These are phyloP conservation scores for Psylliodes chrysocephalus DNA, from an alignment of 2,888 invertebrate genomes.

Conservation along the genomic window DNA sequence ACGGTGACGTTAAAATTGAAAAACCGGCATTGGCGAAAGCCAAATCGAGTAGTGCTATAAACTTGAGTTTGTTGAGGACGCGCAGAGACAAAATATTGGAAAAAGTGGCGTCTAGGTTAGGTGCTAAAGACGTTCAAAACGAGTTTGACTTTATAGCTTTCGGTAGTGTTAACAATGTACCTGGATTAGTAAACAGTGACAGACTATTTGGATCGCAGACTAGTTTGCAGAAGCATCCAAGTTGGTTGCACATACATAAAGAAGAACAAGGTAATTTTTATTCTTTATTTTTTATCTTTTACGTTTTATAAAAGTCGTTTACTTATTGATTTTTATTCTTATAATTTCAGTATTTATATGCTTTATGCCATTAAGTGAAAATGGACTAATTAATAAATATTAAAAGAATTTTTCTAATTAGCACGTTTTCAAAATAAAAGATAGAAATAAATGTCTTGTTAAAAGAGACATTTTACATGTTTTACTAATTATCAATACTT, in stretches of 20 bases:
- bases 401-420: too few relatives aligned
- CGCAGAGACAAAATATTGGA: conserved; percentile 59
- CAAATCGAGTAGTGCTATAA: conserved; percentile 64
- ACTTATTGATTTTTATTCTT: too few relatives aligned
- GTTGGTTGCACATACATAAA: conserved; percentile 49
- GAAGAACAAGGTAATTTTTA: conserved; percentile 35
- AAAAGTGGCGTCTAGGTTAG: conserved; percentile 53
- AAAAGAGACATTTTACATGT: too few relatives aligned
- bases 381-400: too few relatives aligned
- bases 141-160: conserved; percentile 64
- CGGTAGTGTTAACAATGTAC: conserved; percentile 49
- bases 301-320: too few relatives aligned
- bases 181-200: conserved; percentile 25
- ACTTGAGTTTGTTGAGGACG: conserved; percentile 60
- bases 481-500: too few relatives aligned
- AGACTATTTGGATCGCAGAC: conserved; percentile 41
- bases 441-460: too few relatives aligned
- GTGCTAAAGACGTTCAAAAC: conserved; percentile 55
- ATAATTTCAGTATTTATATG: too few relatives aligned
- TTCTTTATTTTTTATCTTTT: not conserved
- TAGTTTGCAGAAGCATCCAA: conserved; percentile 47
- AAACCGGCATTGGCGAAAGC: conserved; percentile 61
- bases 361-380: too few relatives aligned
- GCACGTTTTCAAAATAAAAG: too few relatives aligned
- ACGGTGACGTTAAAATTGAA: conserved; percentile 37